phyloP scores from a whole-genome alignment of 2,797 vertebrate species.

The Taenioides sp. region DNA sequence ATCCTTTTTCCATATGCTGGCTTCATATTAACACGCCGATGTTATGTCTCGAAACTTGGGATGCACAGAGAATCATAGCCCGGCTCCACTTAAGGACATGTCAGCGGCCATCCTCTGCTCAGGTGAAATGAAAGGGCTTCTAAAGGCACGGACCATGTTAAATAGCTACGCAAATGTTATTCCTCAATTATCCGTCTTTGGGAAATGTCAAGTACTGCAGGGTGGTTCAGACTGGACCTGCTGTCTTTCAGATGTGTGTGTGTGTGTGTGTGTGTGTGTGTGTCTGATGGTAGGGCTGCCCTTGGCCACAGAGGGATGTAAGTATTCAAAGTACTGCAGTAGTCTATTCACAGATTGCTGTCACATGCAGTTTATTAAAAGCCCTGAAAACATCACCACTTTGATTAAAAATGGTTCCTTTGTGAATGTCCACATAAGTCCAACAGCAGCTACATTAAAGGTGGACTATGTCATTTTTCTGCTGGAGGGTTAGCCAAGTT shows the following conservation, averaged over 20 bases:
- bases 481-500: too few species aligned
- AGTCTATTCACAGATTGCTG: background rate
- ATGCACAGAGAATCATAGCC: slow-evolving; percentile 28
- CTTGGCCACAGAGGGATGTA: slow-evolving; percentile 49
- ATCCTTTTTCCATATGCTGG: slow-evolving; percentile 55
- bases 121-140: slow-evolving; percentile 92
- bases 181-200: slow-evolving; percentile 95
- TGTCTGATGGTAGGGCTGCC: slow-evolving; percentile 38
- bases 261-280: slow-evolving; percentile 25
- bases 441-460: too few species aligned
- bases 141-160: slow-evolving; percentile 93
- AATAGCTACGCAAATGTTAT: slow-evolving; percentile 97
- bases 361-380: background rate
- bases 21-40: slow-evolving; percentile 10
- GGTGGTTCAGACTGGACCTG: slow-evolving; percentile 73
- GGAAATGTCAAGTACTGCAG: slow-evolving; percentile 94
- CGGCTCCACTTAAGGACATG: slow-evolving; percentile 74
- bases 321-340: slow-evolving; percentile 36
- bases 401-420: background rate
- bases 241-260: slow-evolving; percentile 50
- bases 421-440: background rate
- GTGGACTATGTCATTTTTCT: too few species aligned
- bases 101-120: slow-evolving; percentile 83
- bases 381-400: background rate
- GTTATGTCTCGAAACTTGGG: background rate